These are phyloP conservation scores for Palloptera scutellata DNA, from an alignment of 2,888 invertebrate species.

Conservation along the genomic window DNA sequence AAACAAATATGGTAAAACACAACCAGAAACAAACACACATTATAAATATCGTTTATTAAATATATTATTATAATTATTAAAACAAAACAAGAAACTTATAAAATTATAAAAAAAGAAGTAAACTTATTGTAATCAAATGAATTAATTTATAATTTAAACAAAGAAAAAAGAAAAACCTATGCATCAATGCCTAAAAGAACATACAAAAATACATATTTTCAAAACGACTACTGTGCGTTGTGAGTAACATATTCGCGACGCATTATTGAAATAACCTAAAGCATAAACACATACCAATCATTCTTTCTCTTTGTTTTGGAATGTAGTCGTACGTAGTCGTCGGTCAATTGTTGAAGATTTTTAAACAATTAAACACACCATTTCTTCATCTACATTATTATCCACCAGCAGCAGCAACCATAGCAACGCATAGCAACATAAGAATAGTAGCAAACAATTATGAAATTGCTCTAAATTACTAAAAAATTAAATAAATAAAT, in stretches of 20 bases:
- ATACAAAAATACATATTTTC: neutral
- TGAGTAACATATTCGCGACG: neutral
- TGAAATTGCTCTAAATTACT: no score
- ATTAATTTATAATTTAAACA: slow-evolving; percentile 49
- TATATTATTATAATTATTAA: slow-evolving; percentile 63
- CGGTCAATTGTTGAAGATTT: no score
- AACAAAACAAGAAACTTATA: slow-evolving; percentile 35
- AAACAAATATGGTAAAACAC: slow-evolving; percentile 31
- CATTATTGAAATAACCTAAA: neutral
- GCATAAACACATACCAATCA: no score
- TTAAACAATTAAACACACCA: no score
- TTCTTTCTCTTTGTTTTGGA: no score
- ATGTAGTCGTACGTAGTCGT: no score
- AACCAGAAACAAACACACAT: slow-evolving; percentile 33
- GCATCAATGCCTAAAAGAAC: neutral
- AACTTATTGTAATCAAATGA: slow-evolving; percentile 60
- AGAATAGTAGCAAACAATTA: no score
- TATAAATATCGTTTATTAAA: slow-evolving; percentile 62
- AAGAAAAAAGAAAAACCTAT: slow-evolving; percentile 23
- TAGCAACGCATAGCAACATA: no score
- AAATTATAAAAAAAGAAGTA: slow-evolving; percentile 39
- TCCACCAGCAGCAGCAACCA: no score
- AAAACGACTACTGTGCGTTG: slow-evolving; percentile 1
- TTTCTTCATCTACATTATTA: no score
- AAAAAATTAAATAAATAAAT: no score